Evolutionary conservation across 2,888 invertebrate genomes (phyloP), one percentile per base, ranked within the genome.

Genomic region (Watsonalla binaria): DNA sequence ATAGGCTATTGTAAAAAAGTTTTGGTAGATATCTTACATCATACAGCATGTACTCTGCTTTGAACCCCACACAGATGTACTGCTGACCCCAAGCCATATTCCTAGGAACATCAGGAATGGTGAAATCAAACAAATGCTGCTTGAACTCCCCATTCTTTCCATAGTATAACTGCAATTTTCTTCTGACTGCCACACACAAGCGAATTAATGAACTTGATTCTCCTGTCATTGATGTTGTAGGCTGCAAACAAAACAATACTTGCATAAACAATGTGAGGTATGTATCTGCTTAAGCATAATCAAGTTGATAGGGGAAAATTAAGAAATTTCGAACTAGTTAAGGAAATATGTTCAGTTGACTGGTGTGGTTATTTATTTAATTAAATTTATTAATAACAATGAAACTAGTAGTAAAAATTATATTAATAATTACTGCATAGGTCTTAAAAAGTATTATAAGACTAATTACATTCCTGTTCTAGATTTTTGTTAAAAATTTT

Each of bases 71-170:
- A 81, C 96, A 97, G 15, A 98, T 92, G n/a, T 95, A 94, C 77
- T 97, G 95, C 62, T 94, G 93, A 54, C 95, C 95, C 97, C 96
- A 97, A 2, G 94, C 93, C 74, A 98, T 91, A 0, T 95, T 93
- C 72, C 94, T 94, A 0, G 97, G 97, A 14, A 95, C 92, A 82
- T 98, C 97, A 45, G 94, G 94, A 47, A 97, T 87, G 53, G 93
- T 93, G 61, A 97, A 94, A 71, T 96, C 95, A 63, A 93, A 92
- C 47, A 94, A 86, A 60, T 95, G 92, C 59, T 94, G 92, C 59
- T 94, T 92, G 72, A 98, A 97, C 65, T 94, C 93, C 71, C 96
- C 94, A 71, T 95, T 94, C 79, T 97, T 98, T 93, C 97, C 98
- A 76, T 95, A 96, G 82, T 95, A 98, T 13, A 98, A 85, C 76